Conservation (phyloP, 2,797 vertebrate genomes). For the Premnoplex brunnescens region DNA sequence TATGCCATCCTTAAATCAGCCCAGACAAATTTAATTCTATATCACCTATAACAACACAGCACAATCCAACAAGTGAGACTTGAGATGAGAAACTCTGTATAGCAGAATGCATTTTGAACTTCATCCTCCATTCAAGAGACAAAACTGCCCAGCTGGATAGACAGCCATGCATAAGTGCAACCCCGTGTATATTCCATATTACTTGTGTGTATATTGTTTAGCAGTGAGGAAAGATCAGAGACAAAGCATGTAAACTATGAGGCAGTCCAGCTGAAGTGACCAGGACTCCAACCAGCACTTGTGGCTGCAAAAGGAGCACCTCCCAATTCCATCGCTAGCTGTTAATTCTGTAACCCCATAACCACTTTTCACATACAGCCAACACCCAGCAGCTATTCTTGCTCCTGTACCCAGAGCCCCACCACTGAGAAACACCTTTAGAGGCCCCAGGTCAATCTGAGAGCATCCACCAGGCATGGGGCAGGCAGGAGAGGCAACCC, state of each 20-base stretch:
- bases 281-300: background rate
- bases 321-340: background rate
- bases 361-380: background rate
- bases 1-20: background rate
- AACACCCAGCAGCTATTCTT: background rate
- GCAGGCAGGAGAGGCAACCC: background rate
- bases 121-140: background rate
- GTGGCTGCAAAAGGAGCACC: background rate
- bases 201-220: background rate
- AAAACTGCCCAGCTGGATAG: background rate
- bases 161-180: background rate
- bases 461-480: background rate
- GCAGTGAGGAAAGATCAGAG: background rate
- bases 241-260: background rate
- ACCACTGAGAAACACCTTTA: background rate
- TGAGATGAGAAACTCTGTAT: background rate
- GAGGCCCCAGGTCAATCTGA: background rate
- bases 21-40: background rate
- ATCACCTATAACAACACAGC: background rate
- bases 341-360: background rate
- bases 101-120: background rate
- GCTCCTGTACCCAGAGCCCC: background rate
- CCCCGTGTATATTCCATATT: rapidly evolving
- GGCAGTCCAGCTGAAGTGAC: background rate
- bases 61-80: background rate